Evolutionary conservation across 2,888 invertebrate genomes (phyloP).

Genomic region (Drosophila ezoana): DNA sequence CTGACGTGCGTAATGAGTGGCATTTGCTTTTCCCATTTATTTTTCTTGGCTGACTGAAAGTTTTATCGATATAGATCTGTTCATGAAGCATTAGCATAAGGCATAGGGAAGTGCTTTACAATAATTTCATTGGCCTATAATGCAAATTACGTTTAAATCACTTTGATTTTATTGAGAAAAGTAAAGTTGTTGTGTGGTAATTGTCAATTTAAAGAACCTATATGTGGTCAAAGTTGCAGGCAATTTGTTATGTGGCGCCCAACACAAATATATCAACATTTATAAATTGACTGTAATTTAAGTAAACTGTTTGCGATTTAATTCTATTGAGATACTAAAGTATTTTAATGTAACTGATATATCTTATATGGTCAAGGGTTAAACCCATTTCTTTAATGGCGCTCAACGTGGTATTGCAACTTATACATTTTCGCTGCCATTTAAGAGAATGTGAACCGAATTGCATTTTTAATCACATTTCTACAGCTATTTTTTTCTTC

Average conservation of each 20-base stretch:
- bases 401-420: no score
- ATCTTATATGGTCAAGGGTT: neutral
- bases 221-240: neutral
- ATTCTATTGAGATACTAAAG: neutral
- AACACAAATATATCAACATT: neutral
- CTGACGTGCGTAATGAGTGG: slow-evolving; percentile 69
- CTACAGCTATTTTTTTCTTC: neutral
- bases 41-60: slow-evolving; percentile 17
- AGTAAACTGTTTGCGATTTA: neutral
- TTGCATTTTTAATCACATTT: neutral
- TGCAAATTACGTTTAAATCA: slow-evolving; percentile 40
- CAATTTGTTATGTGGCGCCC: neutral
- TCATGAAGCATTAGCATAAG: slow-evolving; percentile 10
- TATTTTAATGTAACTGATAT: no score
- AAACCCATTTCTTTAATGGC: neutral
- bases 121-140: slow-evolving; percentile 25
- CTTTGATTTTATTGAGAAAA: slow-evolving; percentile 43
- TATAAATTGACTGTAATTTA: neutral
- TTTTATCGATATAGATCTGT: slow-evolving; percentile 27
- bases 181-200: slow-evolving; percentile 7
- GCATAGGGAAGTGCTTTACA: slow-evolving; percentile 13
- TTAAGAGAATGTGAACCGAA: neutral
- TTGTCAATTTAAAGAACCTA: slow-evolving; percentile 12
- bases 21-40: slow-evolving; percentile 45
- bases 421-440: neutral